phyloP scores from a whole-genome alignment of 2,888 invertebrate species.

The Caenorhabditis plicata region DNA sequence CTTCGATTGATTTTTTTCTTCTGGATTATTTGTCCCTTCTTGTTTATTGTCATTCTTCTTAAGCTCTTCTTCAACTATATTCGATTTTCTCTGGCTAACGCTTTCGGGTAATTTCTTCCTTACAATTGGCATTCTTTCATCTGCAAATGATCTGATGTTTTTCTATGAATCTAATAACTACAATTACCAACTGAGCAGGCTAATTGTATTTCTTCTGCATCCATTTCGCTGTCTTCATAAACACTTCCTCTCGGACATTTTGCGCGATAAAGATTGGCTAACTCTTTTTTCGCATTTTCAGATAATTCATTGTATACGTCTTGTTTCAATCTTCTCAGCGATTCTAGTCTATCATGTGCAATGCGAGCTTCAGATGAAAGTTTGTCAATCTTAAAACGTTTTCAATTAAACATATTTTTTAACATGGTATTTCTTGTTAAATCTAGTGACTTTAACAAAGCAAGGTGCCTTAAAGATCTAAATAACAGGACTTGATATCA shows the following conservation, averaged over 20 bases:
- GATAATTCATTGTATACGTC: conserved; percentile 24
- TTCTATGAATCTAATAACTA: not conserved
- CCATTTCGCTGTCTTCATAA: conserved; percentile 31
- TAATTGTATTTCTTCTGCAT: conserved; percentile 29
- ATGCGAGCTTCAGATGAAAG: conserved; percentile 27
- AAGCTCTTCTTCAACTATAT: too few species aligned
- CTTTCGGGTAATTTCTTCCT: too few species aligned
- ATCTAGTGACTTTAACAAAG: too few species aligned
- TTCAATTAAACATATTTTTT: not conserved
- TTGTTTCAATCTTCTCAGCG: conserved; percentile 23
- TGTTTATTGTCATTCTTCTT: too few species aligned
- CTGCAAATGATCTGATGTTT: conserved; percentile 2
- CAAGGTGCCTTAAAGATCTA: too few species aligned
- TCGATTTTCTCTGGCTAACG: too few species aligned
- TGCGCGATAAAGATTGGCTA: conserved; percentile 23
- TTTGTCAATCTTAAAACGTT: conserved; percentile 15
- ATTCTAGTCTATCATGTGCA: conserved; percentile 28
- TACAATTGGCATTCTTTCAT: conserved; percentile 21
- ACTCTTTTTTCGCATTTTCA: conserved; percentile 10
- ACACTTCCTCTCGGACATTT: conserved; percentile 33
- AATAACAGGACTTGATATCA: too few species aligned
- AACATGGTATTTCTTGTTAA: not conserved
- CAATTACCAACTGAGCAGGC: conserved; percentile 28
- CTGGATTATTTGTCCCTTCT: too few species aligned
- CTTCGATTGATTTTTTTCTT: too few species aligned